These are phyloP conservation scores for Panorpa germanica DNA, from an alignment of 2,888 invertebrate species.

Conservation along the genomic window DNA sequence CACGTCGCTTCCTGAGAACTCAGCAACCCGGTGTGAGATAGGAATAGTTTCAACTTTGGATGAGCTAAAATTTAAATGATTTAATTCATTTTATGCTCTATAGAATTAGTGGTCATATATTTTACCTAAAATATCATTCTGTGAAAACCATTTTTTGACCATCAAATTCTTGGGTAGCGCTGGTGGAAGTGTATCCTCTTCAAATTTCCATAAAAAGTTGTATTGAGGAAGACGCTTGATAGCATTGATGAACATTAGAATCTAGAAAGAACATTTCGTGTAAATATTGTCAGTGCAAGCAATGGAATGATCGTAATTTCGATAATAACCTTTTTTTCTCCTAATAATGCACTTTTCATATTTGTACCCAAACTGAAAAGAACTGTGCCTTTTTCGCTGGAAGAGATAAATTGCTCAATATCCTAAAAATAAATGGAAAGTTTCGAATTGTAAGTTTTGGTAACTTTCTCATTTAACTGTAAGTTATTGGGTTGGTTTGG, in stretches of 20 bases:
- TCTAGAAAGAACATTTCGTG: conserved; percentile 9
- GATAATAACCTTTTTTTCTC: not conserved
- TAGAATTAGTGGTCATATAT: too few relatives aligned
- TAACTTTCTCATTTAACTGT: too few relatives aligned
- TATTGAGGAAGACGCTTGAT: conserved; percentile 17
- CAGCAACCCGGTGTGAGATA: too few relatives aligned
- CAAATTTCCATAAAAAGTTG: conserved; percentile 22
- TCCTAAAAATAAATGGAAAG: conserved; percentile 10
- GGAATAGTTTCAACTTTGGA: too few relatives aligned
- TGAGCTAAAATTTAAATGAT: too few relatives aligned
- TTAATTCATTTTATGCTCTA: too few relatives aligned
- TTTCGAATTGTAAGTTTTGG: too few relatives aligned
- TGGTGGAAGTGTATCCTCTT: conserved; percentile 13
- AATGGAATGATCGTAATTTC: not conserved
- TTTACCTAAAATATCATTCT: conserved; percentile 29
- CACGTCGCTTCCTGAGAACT: too few relatives aligned
- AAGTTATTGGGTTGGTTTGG: too few relatives aligned
- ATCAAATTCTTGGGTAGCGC: conserved; percentile 24
- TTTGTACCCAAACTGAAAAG: conserved; percentile 20
- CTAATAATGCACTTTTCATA: conserved; percentile 14
- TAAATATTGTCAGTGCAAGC: not conserved
- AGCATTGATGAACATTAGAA: conserved; percentile 15
- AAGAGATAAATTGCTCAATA: conserved; percentile 16
- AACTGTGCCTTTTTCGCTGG: conserved; percentile 18
- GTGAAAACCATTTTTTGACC: conserved; percentile 27